Base-by-base conservation (phyloP, 2,797 vertebrate genomes). In the Acridotheres tristis region DNA sequence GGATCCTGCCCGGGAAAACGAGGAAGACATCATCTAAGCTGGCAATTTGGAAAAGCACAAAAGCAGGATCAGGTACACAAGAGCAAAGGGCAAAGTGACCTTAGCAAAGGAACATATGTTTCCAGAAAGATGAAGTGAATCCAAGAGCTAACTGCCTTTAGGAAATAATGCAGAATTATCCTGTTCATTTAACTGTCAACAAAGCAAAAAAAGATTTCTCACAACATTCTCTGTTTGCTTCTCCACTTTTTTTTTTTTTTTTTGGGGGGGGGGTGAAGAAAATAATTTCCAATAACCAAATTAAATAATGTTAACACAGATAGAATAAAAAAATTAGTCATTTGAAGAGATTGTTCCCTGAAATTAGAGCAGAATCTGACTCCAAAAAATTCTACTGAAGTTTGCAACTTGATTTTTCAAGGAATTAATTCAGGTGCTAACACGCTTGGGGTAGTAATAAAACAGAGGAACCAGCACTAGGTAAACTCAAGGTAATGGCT, bases 61-160 rank as follows among this genome's bases (percentile, higher is more conserved):
- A 89, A 84, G 78, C 82, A 75, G 32, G 72, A 92, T 82, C 86
- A 89, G 84, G 79, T 62, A 63, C 85, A 69, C 38, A 53, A 42
- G 77, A 91, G 89, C 89, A 92, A 89, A 93, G 89, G 83, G 85
- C 80, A 1, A 92, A 94, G 53, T 48, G 94, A 91, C 93, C 91
- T 96, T 58, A 91, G 59, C 38, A 72, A 63, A 89, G 78, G 89
- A 96, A 93, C 45, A 1, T 30, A 32, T 20, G 67, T 79, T 89
- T 89, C 84, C 61, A 93, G 83, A 90, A 91, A 91, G 50, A 87
- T 74, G 63, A 84, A 93, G 68, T 34, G 80, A 88, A 88, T 74
- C 71, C 67, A 79, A 51, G 69, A 66, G 67, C 81, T 62, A 57
- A 68, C 9, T 53, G 59, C 67, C 53, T 23, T 43, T 19, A 40